phyloP scores from a whole-genome alignment of 2,888 invertebrate genomes.

The Antheraea yamamai region DNA sequence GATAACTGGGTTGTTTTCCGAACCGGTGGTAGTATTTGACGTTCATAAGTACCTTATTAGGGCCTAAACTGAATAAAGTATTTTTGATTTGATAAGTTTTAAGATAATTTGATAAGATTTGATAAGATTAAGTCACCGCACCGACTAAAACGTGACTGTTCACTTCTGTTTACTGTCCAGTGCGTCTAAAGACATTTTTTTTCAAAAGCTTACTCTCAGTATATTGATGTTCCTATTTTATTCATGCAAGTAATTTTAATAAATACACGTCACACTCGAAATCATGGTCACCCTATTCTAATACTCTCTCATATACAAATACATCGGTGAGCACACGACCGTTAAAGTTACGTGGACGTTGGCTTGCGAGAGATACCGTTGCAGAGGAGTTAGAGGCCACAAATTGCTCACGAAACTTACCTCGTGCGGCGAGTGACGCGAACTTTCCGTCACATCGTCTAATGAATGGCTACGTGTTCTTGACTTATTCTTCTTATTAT shows the following conservation, averaged over 20 bases:
- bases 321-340: slow-evolving; percentile 25
- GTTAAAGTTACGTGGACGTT: slow-evolving; percentile 34
- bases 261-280: neutral
- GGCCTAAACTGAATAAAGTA: too few relatives aligned
- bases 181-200: too few relatives aligned
- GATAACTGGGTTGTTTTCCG: too few relatives aligned
- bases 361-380: slow-evolving; percentile 32
- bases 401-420: slow-evolving; percentile 47
- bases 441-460: slow-evolving; percentile 54
- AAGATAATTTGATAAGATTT: too few relatives aligned
- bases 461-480: slow-evolving; percentile 48
- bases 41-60: too few relatives aligned
- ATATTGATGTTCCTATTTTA: neutral
- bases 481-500: slow-evolving; percentile 18
- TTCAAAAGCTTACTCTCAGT: too few relatives aligned
- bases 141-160: too few relatives aligned
- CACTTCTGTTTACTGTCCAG: too few relatives aligned
- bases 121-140: too few relatives aligned
- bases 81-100: too few relatives aligned
- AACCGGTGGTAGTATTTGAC: too few relatives aligned
- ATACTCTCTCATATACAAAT: slow-evolving; percentile 27
- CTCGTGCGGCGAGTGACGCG: slow-evolving; percentile 54
- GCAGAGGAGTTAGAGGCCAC: slow-evolving; percentile 39
- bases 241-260: neutral
- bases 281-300: slow-evolving; percentile 26